phyloP scores from a whole-genome alignment of 2,797 vertebrate species.

The Eremophila alpestris region DNA sequence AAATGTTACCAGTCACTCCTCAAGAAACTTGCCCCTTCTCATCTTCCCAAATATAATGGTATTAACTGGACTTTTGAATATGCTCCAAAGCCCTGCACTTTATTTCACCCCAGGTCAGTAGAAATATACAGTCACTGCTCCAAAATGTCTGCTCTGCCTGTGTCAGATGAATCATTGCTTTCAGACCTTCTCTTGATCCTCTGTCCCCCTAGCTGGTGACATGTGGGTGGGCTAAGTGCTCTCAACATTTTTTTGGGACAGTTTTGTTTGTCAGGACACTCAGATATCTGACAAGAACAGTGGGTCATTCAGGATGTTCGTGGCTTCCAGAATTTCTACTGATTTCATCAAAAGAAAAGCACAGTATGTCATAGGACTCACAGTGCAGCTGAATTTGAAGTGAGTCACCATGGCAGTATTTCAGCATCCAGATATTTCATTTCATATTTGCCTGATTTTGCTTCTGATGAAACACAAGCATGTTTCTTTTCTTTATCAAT shows the following conservation, averaged over 20 bases:
- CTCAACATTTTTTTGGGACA: background rate
- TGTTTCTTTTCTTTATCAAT: background rate
- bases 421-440: background rate
- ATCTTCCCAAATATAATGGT: slow-evolving; percentile 4
- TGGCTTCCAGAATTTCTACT: slow-evolving; percentile 40
- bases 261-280: background rate
- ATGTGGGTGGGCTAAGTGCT: background rate
- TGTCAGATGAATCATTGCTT: background rate
- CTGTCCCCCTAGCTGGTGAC: background rate
- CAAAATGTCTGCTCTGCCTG: background rate
- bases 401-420: slow-evolving; percentile 23
- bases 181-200: background rate
- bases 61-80: slow-evolving; percentile 26
- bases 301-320: slow-evolving; percentile 25
- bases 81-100: background rate
- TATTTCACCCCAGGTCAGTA: slow-evolving; percentile 35
- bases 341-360: slow-evolving; percentile 39
- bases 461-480: background rate
- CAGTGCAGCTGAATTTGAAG: background rate
- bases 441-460: background rate
- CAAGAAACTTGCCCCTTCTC: slow-evolving; percentile 31
- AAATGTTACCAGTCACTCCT: slow-evolving; percentile 43
- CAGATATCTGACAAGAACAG: slow-evolving; percentile 35
- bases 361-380: slow-evolving; percentile 16
- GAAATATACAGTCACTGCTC: background rate